A percentile compares a stretch with the other conserved stretches of the same genome.
Evolutionary conservation across 2,888 invertebrate species (phyloP).

Genomic region (Zelleria hepariella): DNA sequence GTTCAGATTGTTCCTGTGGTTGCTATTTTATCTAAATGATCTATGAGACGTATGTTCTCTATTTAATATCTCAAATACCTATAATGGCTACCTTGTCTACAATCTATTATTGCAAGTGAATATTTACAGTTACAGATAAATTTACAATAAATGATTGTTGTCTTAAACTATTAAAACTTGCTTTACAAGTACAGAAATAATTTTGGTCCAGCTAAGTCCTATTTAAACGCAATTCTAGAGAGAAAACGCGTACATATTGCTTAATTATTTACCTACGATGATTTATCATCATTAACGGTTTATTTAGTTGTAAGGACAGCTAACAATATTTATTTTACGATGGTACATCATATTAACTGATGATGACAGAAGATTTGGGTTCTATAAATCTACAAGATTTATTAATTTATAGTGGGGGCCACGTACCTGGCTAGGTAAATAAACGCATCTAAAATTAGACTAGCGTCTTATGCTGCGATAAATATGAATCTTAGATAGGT

Average conservation of each 20-base stretch:
- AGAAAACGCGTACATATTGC: slow-evolving; percentile 52
- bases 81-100: slow-evolving; percentile 44
- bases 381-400: background rate
- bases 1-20: slow-evolving; percentile 40
- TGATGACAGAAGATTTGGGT: background rate
- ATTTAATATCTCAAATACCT: slow-evolving; percentile 46
- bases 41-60: slow-evolving; percentile 53
- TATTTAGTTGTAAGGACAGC: background rate
- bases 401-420: background rate
- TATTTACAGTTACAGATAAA: slow-evolving; percentile 52
- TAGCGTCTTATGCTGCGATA: background rate
- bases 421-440: too few relatives aligned
- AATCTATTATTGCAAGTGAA: slow-evolving; percentile 62
- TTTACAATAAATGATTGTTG: slow-evolving; percentile 50
- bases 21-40: slow-evolving; percentile 23
- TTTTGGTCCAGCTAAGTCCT: slow-evolving; percentile 72
- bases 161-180: slow-evolving; percentile 42
- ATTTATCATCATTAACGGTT: background rate
- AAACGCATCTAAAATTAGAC: background rate
- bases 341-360: background rate
- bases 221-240: slow-evolving; percentile 60
- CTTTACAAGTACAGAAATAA: slow-evolving; percentile 56
- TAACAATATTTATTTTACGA: background rate
- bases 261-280: slow-evolving; percentile 18
- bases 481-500: background rate